Evolutionary conservation across 2,888 invertebrate species (phyloP).

Genomic region (Priocnemis perturbator): DNA sequence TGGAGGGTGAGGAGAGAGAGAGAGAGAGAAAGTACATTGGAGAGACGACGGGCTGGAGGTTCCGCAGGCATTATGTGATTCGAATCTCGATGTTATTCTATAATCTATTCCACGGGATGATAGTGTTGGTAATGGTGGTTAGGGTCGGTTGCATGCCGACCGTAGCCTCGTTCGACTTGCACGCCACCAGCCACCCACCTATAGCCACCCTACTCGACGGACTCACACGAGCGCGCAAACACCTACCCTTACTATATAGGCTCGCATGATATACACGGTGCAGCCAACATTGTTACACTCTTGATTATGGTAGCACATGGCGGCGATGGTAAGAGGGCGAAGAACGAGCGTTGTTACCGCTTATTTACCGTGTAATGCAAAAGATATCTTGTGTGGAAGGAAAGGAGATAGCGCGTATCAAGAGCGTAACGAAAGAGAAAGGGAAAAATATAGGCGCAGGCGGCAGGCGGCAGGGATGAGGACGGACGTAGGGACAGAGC

Average conservation of each 20-base stretch:
- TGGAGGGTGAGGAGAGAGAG: background rate
- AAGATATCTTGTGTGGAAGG: conserved; percentile 44
- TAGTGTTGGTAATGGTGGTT: conserved; percentile 60
- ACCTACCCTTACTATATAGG: background rate
- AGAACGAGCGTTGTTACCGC: conserved; percentile 58
- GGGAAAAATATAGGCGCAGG: conserved; percentile 20
- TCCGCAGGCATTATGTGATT: conserved; percentile 56
- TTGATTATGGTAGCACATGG: conserved; percentile 43
- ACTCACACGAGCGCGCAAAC: conserved; percentile 8
- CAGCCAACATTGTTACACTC: conserved; percentile 23
- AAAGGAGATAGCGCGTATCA: conserved; percentile 15
- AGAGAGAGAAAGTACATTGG: background rate
- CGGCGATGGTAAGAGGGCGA: conserved; percentile 13
- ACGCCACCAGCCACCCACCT: conserved; percentile 45
- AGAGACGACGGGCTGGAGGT: conserved; percentile 38
- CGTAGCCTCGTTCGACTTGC: conserved; percentile 44
- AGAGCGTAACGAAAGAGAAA: conserved; percentile 20
- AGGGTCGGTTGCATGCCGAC: conserved; percentile 53
- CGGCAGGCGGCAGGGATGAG: too few relatives aligned
- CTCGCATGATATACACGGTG: conserved; percentile 6
- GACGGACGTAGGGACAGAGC: background rate
- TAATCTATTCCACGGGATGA: conserved; percentile 62
- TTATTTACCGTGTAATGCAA: conserved; percentile 65
- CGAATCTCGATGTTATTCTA: conserved; percentile 63
- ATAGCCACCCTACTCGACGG: conserved; percentile 33